These are phyloP conservation scores for Ypsolopha sequella DNA, from an alignment of 2,888 invertebrate species.

Conservation along the genomic window DNA sequence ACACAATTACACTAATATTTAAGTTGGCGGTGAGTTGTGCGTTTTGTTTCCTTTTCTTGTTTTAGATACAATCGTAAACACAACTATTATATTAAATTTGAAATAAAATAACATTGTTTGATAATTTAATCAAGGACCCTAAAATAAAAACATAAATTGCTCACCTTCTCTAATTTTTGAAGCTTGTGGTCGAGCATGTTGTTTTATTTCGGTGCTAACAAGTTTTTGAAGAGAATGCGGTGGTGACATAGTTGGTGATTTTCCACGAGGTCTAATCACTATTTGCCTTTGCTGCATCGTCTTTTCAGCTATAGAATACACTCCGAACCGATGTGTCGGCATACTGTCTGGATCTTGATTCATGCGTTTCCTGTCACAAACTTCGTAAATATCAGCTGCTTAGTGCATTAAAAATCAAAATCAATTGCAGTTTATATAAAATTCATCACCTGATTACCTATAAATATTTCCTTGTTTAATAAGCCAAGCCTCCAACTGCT, in stretches of 20 bases:
- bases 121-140: neutral
- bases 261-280: slow-evolving; percentile 20
- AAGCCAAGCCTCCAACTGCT: slow-evolving; percentile 55
- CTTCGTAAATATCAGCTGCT: slow-evolving; percentile 5
- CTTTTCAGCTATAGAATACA: slow-evolving; percentile 49
- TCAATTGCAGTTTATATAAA: slow-evolving; percentile 9
- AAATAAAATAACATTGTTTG: slow-evolving; percentile 38
- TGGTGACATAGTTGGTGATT: slow-evolving; percentile 27
- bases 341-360: slow-evolving; percentile 40
- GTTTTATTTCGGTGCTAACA: slow-evolving; percentile 19
- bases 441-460: slow-evolving; percentile 41
- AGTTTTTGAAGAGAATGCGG: slow-evolving; percentile 27
- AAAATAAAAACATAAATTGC: neutral
- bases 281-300: slow-evolving; percentile 23
- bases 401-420: slow-evolving; percentile 6
- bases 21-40: slow-evolving; percentile 40
- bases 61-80: slow-evolving; percentile 30
- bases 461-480: slow-evolving; percentile 67
- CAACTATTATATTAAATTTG: slow-evolving; percentile 21
- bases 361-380: slow-evolving; percentile 38
- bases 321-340: slow-evolving; percentile 45
- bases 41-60: slow-evolving; percentile 30
- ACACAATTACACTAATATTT: neutral
- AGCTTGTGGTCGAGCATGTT: slow-evolving; percentile 28
- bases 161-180: slow-evolving; percentile 44